Percentiles rank a stretch among this genome's conserved stretches.
Conservation (phyloP, 2,797 vertebrate species). For the Phrynocephalus guinanensis region DNA sequence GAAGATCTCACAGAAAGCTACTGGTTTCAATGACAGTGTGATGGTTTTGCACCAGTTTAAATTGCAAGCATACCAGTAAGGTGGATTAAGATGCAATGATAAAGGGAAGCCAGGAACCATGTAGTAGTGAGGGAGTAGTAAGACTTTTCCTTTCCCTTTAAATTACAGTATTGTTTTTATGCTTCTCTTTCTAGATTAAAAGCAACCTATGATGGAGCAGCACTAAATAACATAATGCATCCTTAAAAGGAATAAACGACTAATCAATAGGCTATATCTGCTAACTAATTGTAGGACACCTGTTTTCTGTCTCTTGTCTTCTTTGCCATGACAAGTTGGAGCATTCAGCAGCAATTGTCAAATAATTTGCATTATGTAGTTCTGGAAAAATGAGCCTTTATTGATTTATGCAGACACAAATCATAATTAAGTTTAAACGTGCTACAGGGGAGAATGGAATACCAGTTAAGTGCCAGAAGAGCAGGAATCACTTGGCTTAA, state of each 20-base stretch:
- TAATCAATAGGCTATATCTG: neutral
- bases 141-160: neutral
- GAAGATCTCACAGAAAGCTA: neutral
- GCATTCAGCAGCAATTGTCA: neutral
- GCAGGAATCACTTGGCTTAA: neutral
- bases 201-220: neutral
- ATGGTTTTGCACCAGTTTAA: neutral
- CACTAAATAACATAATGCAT: neutral
- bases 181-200: neutral
- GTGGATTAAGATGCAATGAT: neutral
- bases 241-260: neutral
- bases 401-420: conserved; percentile 62
- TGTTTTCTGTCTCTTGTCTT: too few relatives aligned
- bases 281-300: too few relatives aligned
- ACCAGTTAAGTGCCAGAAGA: conserved; percentile 42
- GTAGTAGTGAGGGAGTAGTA: neutral
- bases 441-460: conserved; percentile 50
- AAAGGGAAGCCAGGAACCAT: neutral
- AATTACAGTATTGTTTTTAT: neutral
- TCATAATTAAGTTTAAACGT: conserved; percentile 48
- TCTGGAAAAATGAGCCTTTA: conserved; percentile 60
- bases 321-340: too few relatives aligned
- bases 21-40: neutral
- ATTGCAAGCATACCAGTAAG: neutral
- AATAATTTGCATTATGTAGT: conserved; percentile 51